Evolutionary conservation across 1,140 invertebrate species (phyloP).

Genomic region (Papilio aristodemus): DNA sequence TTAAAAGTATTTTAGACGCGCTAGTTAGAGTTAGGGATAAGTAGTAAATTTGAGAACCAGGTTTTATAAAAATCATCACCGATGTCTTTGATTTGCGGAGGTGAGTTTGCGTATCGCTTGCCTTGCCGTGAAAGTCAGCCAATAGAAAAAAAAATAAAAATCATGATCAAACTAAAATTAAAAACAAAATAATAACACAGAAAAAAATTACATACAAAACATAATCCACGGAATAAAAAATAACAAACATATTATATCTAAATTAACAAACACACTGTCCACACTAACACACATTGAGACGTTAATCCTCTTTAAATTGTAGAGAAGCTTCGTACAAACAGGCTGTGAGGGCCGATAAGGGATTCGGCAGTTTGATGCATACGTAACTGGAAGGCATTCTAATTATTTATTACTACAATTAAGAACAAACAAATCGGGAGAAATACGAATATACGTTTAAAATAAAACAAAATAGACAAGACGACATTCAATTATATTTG

Average conservation of each 20-base stretch:
- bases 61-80: slow-evolving; percentile 49
- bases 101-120: slow-evolving; percentile 56
- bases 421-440: background rate
- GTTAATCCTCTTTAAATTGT: slow-evolving; percentile 28
- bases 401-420: background rate
- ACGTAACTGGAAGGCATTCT: background rate
- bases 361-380: slow-evolving; percentile 3
- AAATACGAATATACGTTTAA: background rate
- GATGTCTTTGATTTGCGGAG: slow-evolving; percentile 76
- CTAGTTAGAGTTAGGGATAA: slow-evolving; percentile 56
- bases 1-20: slow-evolving; percentile 55
- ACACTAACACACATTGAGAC: slow-evolving; percentile 12
- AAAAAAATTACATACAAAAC: slow-evolving; percentile 1
- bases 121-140: slow-evolving; percentile 47
- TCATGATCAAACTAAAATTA: too few species aligned
- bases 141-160: slow-evolving; percentile 13
- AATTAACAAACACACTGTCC: slow-evolving; percentile 2
- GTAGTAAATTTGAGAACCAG: slow-evolving; percentile 45
- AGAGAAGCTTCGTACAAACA: slow-evolving; percentile 17
- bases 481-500: background rate
- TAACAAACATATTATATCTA: background rate
- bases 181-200: background rate
- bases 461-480: slow-evolving; percentile 1
- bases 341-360: slow-evolving; percentile 18
- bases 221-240: background rate